Percentiles rank a stretch among this genome's conserved stretches.
phyloP scores from a whole-genome alignment of 2,797 vertebrate species.

The Anguilla anguilla region DNA sequence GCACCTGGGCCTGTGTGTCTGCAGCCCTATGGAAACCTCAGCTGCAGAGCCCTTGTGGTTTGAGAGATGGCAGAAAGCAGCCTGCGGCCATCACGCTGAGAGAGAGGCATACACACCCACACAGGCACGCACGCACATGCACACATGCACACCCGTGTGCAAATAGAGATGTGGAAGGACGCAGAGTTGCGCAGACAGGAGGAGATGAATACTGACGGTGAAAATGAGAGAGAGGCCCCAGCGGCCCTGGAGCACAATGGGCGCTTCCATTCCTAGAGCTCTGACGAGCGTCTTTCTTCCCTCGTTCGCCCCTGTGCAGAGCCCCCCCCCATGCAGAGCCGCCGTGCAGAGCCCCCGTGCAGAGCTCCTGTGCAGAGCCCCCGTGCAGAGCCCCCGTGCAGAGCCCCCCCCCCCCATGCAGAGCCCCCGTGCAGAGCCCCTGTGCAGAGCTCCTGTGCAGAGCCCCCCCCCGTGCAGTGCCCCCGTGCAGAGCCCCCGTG shows the following conservation, averaged over 20 bases:
- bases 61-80: not conserved
- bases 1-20: not conserved
- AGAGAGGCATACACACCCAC: not conserved
- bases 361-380: too few species aligned
- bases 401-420: too few species aligned
- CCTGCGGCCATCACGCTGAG: not conserved
- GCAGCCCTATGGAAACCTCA: not conserved
- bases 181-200: not conserved
- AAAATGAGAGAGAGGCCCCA: not conserved
- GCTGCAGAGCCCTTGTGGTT: not conserved
- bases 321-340: too few species aligned
- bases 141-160: too few species aligned
- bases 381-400: too few species aligned
- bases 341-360: too few species aligned
- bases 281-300: not conserved
- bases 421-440: too few species aligned
- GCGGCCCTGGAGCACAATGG: not conserved
- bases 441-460: too few species aligned
- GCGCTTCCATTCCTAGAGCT: not conserved
- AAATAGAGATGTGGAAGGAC: not conserved
- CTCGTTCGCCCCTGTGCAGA: not conserved
- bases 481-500: too few species aligned
- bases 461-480: too few species aligned
- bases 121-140: too few species aligned
- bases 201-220: conserved; percentile 17